Evolutionary conservation across 2,888 invertebrate genomes (phyloP).

Genomic region (Cheilosia impressa): DNA sequence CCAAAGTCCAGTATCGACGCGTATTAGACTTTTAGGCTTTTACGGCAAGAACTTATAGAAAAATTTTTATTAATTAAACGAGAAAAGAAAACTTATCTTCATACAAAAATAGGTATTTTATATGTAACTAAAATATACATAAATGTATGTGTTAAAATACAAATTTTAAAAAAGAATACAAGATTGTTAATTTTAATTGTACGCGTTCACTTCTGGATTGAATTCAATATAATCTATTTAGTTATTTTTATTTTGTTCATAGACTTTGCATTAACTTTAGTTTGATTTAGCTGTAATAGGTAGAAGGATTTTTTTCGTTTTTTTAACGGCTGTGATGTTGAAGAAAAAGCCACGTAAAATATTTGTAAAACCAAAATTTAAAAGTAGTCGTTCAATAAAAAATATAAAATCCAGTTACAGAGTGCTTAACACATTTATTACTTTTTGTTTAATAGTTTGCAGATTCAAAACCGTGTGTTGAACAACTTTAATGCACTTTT

Average conservation of each 20-base stretch:
- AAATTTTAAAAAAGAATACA: slow-evolving; percentile 6
- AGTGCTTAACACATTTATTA: slow-evolving; percentile 1
- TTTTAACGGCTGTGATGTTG: slow-evolving; percentile 63
- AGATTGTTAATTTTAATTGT: slow-evolving; percentile 6
- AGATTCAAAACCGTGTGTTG: slow-evolving; percentile 24
- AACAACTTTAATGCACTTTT: neutral
- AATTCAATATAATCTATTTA: slow-evolving; percentile 46
- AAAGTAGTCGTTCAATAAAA: neutral
- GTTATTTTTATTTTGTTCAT: slow-evolving; percentile 4
- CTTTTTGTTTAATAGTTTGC: slow-evolving; percentile 10
- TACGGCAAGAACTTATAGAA: slow-evolving; percentile 83
- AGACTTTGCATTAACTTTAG: neutral
- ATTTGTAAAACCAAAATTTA: slow-evolving; percentile 7
- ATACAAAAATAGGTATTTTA: slow-evolving; percentile 59
- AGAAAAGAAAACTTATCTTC: slow-evolving; percentile 41
- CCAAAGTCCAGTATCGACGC: slow-evolving; percentile 83
- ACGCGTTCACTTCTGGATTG: slow-evolving; percentile 40
- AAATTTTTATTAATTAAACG: slow-evolving; percentile 65
- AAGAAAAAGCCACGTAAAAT: slow-evolving; percentile 31
- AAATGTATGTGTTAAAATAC: slow-evolving; percentile 19
- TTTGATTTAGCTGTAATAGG: slow-evolving; percentile 21
- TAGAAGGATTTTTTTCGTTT: neutral
- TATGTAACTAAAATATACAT: slow-evolving; percentile 50
- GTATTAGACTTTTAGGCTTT: slow-evolving; percentile 84
- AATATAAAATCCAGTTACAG: neutral